Evolutionary conservation across 2,888 invertebrate genomes (phyloP), one percentile per base, ranked within the genome.

Genomic region (Noctua pronuba): DNA sequence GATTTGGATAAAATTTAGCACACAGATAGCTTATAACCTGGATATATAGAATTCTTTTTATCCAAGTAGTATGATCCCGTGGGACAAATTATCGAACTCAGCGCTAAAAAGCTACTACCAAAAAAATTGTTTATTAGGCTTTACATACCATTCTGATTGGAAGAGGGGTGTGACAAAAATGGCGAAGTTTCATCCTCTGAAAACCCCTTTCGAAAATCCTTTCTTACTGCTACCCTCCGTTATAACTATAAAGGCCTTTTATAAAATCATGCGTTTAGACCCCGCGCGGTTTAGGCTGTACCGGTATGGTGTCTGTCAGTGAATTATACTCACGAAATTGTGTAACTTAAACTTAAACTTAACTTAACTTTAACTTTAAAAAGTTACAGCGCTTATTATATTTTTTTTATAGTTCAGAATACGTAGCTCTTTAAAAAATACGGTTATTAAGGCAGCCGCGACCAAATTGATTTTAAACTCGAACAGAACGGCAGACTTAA

Each of bases 401-500:
- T 21, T 44, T n/a, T 55, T 41, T 21, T 13, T 10, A n/a, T 8
- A 65, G 16, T n/a, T n/a, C n/a, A n/a, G n/a, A n/a, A n/a, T 13
- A 31, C 31, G 24, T 2, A 44, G 24, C 5, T 41, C 21, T 62
- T 52, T 18, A 10, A 44, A 77, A 62, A 69, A 69, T 44, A 3
- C 35, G 28, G 24, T 35, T 35, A 13, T 44, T 35, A 38, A 31
- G 13, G 10, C 11, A 52, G n/a, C 44, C 28, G 38, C 1, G 31
- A 68, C 28, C 18, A 28, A 69, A 49, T 21, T 41, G 18, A 64
- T 64, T 68, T 64, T 21, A 77, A 82, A 83, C 58, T 75, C 24
- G 2, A 83, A 35, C 35, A 24, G 28, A 28, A 24, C 35, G 8
- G 16, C 16, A 70, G 7, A 65, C 49, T 58, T 65, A 24, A 66